phyloP scores from a whole-genome alignment of 2,113 vertebrate species.

The Jacana jacana region DNA sequence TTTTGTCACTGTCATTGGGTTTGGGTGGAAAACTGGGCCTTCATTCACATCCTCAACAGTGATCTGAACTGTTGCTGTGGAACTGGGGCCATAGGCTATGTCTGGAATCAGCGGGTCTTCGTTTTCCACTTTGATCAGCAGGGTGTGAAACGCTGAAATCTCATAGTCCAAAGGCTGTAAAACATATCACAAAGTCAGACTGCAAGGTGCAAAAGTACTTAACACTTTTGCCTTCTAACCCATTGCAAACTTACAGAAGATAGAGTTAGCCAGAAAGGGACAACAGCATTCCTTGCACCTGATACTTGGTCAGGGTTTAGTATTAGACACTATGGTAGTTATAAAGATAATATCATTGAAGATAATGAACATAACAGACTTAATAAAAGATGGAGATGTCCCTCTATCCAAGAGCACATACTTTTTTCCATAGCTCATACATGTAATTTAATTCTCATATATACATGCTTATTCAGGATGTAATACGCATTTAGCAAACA shows the following conservation, averaged over 20 bases:
- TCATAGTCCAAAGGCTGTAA: conserved; percentile 92
- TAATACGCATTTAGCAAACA: not conserved
- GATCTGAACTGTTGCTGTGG: conserved; percentile 90
- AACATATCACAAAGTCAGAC: not conserved
- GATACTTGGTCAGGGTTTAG: not conserved
- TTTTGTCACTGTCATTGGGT: conserved; percentile 87
- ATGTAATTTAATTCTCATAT: not conserved
- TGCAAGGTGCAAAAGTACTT: not conserved
- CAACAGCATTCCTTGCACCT: not conserved
- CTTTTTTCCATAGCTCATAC: not conserved
- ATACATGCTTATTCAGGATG: not conserved
- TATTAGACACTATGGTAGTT: not conserved
- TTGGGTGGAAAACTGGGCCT: conserved; percentile 90
- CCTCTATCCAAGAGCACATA: not conserved
- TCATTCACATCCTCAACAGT: conserved; percentile 91
- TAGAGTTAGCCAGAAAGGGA: not conserved
- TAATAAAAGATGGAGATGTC: not conserved
- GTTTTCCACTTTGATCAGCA: conserved; percentile 95
- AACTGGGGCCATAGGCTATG: conserved; percentile 88
- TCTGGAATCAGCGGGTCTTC: conserved; percentile 90
- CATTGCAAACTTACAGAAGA: not conserved
- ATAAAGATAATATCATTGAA: not conserved
- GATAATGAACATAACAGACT: not conserved
- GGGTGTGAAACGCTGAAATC: conserved; percentile 83
- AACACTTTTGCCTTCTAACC: not conserved